A percentile compares a stretch with the other conserved stretches of the same genome.
phyloP scores from a whole-genome alignment of 2,797 vertebrate species.

The Sebastes reedi region DNA sequence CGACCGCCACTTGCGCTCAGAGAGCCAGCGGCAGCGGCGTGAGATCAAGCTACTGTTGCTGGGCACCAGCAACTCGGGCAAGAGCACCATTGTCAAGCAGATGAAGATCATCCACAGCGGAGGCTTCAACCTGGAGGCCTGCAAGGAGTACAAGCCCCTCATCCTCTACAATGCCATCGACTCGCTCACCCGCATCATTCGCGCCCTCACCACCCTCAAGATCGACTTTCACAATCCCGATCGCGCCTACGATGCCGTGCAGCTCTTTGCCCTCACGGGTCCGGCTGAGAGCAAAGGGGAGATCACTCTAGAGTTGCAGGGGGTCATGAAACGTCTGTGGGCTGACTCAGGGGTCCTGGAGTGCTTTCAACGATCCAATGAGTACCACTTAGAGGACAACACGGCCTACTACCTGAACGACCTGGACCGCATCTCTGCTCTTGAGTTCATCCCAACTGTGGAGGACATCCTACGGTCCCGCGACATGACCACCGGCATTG shows the following conservation, averaged over 20 bases:
- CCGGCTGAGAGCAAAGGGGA: conserved; percentile 98
- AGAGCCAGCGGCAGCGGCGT: conserved; percentile 96
- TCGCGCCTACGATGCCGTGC: conserved; percentile 96
- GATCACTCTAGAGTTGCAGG: conserved; percentile 93
- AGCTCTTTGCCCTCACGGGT: conserved; percentile 97
- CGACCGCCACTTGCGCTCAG: conserved; percentile 98
- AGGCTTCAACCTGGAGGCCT: conserved; percentile 97
- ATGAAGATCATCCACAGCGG: conserved; percentile 99
- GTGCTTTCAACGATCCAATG: conserved; percentile 96
- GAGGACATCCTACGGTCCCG: conserved; percentile 98
- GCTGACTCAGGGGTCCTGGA: conserved; percentile 95
- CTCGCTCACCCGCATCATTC: conserved; percentile 97
- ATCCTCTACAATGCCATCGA: conserved; percentile 99
- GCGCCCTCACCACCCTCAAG: conserved; percentile 94
- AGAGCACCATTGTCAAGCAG: conserved; percentile 99
- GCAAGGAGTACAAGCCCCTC: conserved; percentile 98
- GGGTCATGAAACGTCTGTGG: conserved; percentile 98
- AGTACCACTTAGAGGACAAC: conserved; percentile 99
- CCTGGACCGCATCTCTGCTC: conserved; percentile 94
- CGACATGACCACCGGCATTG: conserved; percentile 99
- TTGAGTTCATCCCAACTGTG: conserved; percentile 96
- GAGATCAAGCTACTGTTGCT: conserved; percentile 97
- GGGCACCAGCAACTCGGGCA: conserved; percentile 99
- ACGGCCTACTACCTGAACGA: conserved; percentile 99
- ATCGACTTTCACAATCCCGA: conserved; percentile 98